Percentiles rank a stretch among this genome's conserved stretches.
These are phyloP conservation scores for Drosophila nigrodunni DNA, from an alignment of 1,140 invertebrate species.

Conservation along the genomic window DNA sequence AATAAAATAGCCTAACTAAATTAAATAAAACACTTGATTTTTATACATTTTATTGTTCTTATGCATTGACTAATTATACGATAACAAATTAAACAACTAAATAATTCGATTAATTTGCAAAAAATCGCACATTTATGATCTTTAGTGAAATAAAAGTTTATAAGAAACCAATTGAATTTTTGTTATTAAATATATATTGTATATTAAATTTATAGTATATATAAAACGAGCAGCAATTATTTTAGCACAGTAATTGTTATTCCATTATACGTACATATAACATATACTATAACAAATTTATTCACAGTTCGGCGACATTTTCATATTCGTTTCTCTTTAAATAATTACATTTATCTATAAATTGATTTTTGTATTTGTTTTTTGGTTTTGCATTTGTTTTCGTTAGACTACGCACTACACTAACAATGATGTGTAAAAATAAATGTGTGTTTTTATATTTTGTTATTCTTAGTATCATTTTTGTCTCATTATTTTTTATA, in stretches of 20 bases:
- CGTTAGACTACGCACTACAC: constrained; percentile 77
- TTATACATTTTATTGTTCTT: constrained; percentile 38
- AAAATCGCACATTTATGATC: constrained; percentile 12
- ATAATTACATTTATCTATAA: constrained; percentile 68
- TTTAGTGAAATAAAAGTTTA: constrained; percentile 16
- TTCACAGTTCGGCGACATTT: constrained; percentile 81
- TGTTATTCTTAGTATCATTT: constrained; percentile 50
- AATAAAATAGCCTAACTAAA: background rate
- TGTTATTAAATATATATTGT: constrained; percentile 19
- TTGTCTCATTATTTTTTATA: constrained; percentile 30
- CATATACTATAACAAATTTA: constrained; percentile 68
- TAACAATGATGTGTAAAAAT: constrained; percentile 83
- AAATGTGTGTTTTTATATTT: constrained; percentile 63
- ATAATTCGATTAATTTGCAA: background rate
- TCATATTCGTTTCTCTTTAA: constrained; percentile 50
- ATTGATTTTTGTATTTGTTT: constrained; percentile 16
- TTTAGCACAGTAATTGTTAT: constrained; percentile 33
- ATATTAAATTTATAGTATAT: constrained; percentile 55
- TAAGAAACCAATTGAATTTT: constrained; percentile 47
- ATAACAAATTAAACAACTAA: constrained; percentile 46
- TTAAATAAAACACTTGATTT: constrained; percentile 35
- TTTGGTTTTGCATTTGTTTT: constrained; percentile 42
- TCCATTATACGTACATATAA: constrained; percentile 53
- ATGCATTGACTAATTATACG: constrained; percentile 28
- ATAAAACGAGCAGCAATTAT: constrained; percentile 40